Evolutionary conservation across 1,140 invertebrate species (phyloP).

Genomic region (Trichonephila clavata): DNA sequence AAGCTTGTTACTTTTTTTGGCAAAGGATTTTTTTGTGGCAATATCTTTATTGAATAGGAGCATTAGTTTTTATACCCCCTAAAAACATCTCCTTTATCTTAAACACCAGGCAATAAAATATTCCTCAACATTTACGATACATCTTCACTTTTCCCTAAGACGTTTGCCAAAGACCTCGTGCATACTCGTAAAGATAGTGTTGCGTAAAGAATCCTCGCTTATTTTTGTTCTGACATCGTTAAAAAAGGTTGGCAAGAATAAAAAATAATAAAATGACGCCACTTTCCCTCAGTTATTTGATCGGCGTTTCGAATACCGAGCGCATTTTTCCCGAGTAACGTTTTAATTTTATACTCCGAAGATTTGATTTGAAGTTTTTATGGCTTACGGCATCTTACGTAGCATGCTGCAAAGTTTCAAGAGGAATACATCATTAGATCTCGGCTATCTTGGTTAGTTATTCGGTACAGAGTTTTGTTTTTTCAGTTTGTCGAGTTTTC

Average conservation of each 20-base stretch:
- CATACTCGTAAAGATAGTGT: constrained; percentile 42
- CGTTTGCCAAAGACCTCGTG: not conserved
- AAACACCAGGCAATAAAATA: constrained; percentile 47
- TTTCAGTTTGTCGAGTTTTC: too few species aligned
- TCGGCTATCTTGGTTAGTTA: not conserved
- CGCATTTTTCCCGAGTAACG: not conserved
- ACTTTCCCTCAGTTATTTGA: constrained; percentile 16
- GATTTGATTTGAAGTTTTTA: constrained; percentile 20
- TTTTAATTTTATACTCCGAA: constrained; percentile 16
- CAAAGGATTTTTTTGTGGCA: constrained; percentile 28
- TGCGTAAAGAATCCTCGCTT: constrained; percentile 6
- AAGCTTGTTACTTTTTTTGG: not conserved
- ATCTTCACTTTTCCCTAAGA: not conserved
- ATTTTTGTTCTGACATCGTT: constrained; percentile 29
- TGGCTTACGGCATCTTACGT: not conserved
- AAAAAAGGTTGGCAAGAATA: not conserved
- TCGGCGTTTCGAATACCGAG: not conserved
- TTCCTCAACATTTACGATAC: constrained; percentile 46
- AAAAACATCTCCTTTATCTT: constrained; percentile 53
- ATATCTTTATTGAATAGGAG: constrained; percentile 52
- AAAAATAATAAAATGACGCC: constrained; percentile 10
- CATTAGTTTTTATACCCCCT: constrained; percentile 56
- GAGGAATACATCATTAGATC: not conserved
- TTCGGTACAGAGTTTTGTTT: too few species aligned
- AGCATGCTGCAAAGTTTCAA: not conserved